Evolutionary conservation across 2,888 invertebrate genomes (phyloP).

Genomic region (Brassicogethes aeneus): DNA sequence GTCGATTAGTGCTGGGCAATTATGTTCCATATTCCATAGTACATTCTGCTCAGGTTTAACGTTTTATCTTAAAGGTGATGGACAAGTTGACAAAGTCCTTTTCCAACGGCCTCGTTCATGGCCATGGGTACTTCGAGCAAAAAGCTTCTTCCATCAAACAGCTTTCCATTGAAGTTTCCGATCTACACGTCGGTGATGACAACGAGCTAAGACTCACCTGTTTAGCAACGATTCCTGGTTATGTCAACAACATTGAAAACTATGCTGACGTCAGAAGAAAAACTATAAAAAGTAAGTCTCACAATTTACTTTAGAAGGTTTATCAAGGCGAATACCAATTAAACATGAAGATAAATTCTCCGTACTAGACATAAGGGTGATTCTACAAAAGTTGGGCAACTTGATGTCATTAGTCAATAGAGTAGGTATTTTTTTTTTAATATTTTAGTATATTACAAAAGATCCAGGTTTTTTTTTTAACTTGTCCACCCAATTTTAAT

Average conservation of each 20-base stretch:
- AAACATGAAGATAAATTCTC: conserved; percentile 1
- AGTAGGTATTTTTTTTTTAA: no score
- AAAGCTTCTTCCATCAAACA: conserved; percentile 54
- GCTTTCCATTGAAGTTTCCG: conserved; percentile 63
- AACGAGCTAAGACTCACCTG: conserved; percentile 65
- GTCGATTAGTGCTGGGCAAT: no score
- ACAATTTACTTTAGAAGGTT: no score
- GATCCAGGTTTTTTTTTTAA: no score
- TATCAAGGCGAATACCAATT: conserved; percentile 5
- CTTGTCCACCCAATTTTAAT: no score
- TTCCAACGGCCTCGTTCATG: conserved; percentile 44
- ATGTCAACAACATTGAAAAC: conserved; percentile 58
- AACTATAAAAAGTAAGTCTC: conserved; percentile 63
- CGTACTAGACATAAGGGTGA: no score
- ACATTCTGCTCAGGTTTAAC: no score
- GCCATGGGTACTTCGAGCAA: conserved; percentile 42
- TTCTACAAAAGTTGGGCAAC: no score
- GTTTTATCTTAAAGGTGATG: no score
- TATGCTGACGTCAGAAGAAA: conserved; percentile 67
- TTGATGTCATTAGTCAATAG: no score
- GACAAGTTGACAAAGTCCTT: conserved; percentile 39
- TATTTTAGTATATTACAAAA: no score
- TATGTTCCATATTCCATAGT: no score
- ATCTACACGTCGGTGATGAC: conserved; percentile 59
- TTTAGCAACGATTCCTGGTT: conserved; percentile 69